These are phyloP conservation scores for Oxygymnocypris stewartii DNA, from an alignment of 2,113 vertebrate species.

Conservation along the genomic window DNA sequence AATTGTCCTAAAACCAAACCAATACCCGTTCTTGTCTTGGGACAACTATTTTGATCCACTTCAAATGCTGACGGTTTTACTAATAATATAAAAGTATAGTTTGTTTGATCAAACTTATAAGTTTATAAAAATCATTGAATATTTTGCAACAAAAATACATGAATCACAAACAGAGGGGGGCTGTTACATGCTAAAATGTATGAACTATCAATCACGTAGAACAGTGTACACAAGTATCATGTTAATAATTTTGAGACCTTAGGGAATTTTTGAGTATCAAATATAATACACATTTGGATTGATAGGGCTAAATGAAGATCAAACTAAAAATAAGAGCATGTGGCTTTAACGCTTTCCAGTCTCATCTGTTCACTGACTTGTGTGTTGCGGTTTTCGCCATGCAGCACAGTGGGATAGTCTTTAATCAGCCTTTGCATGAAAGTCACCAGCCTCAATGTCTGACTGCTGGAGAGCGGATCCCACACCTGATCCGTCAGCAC, in stretches of 20 bases:
- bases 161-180: not conserved
- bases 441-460: constrained; percentile 85
- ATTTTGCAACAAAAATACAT: not conserved
- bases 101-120: too few relatives aligned
- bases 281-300: not conserved
- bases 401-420: constrained; percentile 91
- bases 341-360: not conserved
- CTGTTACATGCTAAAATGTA: not conserved
- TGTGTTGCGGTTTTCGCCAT: constrained; percentile 92
- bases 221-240: not conserved
- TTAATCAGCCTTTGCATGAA: constrained; percentile 86
- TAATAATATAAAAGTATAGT: not conserved
- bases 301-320: not conserved
- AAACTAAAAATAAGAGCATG: not conserved
- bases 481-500: constrained; percentile 91
- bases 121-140: not conserved
- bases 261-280: not conserved
- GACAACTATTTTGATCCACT: too few relatives aligned
- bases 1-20: too few relatives aligned
- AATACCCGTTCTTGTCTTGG: too few relatives aligned
- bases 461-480: constrained; percentile 95
- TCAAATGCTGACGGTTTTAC: too few relatives aligned
- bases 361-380: constrained; percentile 75
- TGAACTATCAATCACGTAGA: not conserved
- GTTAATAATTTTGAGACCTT: not conserved